Evolutionary conservation across 2,888 invertebrate genomes (phyloP).

Genomic region (Petrophora chlorosata): DNA sequence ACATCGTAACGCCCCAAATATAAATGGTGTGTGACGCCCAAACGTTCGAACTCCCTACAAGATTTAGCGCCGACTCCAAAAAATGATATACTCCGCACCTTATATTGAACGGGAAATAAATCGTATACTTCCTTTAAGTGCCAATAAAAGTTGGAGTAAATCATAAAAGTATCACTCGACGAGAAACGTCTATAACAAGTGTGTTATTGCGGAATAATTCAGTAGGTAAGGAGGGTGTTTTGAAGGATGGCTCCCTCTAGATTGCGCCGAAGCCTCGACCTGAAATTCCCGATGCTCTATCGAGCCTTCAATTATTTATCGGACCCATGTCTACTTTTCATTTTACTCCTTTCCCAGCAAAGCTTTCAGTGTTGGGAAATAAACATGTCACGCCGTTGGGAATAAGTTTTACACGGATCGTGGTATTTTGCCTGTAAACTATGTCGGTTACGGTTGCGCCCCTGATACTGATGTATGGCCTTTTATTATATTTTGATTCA

Average conservation of each 20-base stretch:
- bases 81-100: constrained; percentile 80
- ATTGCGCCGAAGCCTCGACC: constrained; percentile 60
- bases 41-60: constrained; percentile 58
- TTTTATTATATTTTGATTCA: constrained; percentile 50
- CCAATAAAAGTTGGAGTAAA: constrained; percentile 84
- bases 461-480: constrained; percentile 62
- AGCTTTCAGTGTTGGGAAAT: constrained; percentile 68
- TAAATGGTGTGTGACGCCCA: constrained; percentile 71
- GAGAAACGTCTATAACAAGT: constrained; percentile 83
- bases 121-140: constrained; percentile 83
- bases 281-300: constrained; percentile 78
- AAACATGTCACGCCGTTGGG: constrained; percentile 74
- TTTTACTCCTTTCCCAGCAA: constrained; percentile 77
- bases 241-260: constrained; percentile 80
- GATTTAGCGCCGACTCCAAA: constrained; percentile 68
- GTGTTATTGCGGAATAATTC: constrained; percentile 84
- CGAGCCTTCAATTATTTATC: constrained; percentile 83
- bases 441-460: constrained; percentile 49
- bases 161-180: constrained; percentile 83
- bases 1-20: constrained; percentile 48
- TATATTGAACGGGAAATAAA: constrained; percentile 82
- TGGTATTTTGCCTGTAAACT: constrained; percentile 61
- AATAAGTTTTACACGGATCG: constrained; percentile 65
- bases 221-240: constrained; percentile 74
- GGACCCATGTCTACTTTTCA: constrained; percentile 83